phyloP scores from a whole-genome alignment of 1,140 invertebrate species.

The Meteorus sp. region DNA sequence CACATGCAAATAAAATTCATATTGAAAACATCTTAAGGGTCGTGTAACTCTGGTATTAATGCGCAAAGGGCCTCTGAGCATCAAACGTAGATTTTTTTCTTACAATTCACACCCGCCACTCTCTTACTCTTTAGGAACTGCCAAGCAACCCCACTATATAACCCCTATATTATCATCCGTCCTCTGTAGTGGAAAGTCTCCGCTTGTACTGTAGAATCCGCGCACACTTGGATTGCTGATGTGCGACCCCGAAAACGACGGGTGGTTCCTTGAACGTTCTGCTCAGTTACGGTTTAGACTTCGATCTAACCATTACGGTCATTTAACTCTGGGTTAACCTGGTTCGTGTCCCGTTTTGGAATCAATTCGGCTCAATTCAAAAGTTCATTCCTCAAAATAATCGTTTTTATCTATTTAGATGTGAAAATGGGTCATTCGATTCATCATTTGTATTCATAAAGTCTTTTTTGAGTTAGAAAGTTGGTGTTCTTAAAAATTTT shows the following conservation, averaged over 20 bases:
- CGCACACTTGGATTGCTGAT: conserved; percentile 21
- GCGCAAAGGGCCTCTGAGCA: conserved; percentile 46
- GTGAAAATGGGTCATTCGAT: no score
- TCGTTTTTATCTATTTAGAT: no score
- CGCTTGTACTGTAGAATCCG: not conserved
- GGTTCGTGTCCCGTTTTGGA: no score
- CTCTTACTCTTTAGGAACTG: no score
- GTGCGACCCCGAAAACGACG: conserved; percentile 38
- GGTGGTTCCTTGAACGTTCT: conserved; percentile 45
- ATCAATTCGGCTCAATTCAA: no score
- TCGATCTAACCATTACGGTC: not conserved
- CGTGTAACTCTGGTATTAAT: conserved; percentile 55
- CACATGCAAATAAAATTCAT: conserved; percentile 6
- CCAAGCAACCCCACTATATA: no score
- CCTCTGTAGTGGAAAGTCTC: no score
- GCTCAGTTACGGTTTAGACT: conserved; percentile 40
- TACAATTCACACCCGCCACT: conserved; percentile 14
- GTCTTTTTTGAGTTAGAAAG: no score
- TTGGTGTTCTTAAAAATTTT: no score
- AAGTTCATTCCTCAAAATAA: no score
- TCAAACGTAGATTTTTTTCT: not conserved
- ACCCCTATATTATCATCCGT: no score
- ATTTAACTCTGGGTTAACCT: not conserved
- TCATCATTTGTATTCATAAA: no score
- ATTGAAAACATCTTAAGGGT: conserved; percentile 38